phyloP scores from a whole-genome alignment of 2,888 invertebrate genomes.

The Nectonema munidae region DNA sequence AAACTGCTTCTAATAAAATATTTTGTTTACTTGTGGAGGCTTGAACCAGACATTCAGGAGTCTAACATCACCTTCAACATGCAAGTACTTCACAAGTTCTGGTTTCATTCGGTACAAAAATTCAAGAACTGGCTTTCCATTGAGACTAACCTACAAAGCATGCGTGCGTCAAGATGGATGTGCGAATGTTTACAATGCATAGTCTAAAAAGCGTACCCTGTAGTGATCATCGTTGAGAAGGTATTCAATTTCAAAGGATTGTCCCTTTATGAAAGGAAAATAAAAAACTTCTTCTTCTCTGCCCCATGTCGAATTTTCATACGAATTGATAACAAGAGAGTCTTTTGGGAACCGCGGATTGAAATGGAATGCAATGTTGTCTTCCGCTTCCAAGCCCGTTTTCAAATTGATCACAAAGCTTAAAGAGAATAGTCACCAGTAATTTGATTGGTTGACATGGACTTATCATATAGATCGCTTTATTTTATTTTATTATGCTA shows the following conservation, averaged over 20 bases:
- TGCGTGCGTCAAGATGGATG: too few relatives aligned
- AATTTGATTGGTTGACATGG: too few relatives aligned
- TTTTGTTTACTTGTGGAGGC: neutral
- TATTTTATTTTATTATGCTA: too few relatives aligned
- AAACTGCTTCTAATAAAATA: too few relatives aligned
- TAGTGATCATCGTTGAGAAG: slow-evolving; percentile 7
- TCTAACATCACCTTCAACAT: slow-evolving; percentile 1
- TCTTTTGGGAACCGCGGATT: slow-evolving; percentile 2
- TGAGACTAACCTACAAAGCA: slow-evolving; percentile 6
- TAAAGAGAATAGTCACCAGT: too few relatives aligned
- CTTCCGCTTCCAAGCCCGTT: slow-evolving; percentile 2
- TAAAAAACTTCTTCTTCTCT: slow-evolving; percentile 6
- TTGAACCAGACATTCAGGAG: slow-evolving; percentile 2
- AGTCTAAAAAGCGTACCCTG: neutral
- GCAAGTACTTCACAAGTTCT: neutral
- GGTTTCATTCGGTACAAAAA: slow-evolving; percentile 9
- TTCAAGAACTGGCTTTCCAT: slow-evolving; percentile 11
- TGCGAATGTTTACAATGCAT: neutral
- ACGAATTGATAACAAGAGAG: slow-evolving; percentile 2
- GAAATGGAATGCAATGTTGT: slow-evolving; percentile 9
- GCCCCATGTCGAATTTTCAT: slow-evolving; percentile 8
- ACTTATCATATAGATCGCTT: too few relatives aligned
- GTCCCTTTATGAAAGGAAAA: slow-evolving; percentile 9
- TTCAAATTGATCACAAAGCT: slow-evolving; percentile 9
- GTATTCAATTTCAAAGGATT: slow-evolving; percentile 2